Conservation (phyloP, 2,797 vertebrate species). For the Perodicticus potto region DNA sequence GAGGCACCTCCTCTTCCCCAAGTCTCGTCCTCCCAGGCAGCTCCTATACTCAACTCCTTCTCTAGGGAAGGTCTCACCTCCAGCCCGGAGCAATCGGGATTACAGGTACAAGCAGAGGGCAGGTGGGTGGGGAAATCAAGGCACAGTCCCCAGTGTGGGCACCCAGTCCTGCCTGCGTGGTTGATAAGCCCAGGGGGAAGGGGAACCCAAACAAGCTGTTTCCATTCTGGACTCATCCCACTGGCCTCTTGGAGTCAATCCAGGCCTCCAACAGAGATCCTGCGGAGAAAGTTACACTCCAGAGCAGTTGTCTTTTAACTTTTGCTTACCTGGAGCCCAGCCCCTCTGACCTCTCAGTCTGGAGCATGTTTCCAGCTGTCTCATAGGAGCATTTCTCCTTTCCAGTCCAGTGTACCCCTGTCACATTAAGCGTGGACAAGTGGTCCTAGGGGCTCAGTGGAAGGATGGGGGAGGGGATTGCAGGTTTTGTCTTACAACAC, state of each 20-base stretch:
- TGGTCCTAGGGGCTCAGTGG: neutral
- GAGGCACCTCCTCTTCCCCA: constrained; percentile 51
- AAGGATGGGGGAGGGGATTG: neutral
- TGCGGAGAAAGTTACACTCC: constrained; percentile 55
- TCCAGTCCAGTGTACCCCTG: neutral
- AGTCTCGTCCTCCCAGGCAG: constrained; percentile 16
- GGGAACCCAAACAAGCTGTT: neutral
- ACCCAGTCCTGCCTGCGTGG: neutral
- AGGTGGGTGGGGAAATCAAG: constrained; percentile 56
- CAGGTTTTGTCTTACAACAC: neutral
- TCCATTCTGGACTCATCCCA: neutral
- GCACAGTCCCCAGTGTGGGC: neutral
- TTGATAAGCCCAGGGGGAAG: neutral
- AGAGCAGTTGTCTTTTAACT: constrained; percentile 3
- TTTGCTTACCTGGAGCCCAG: neutral
- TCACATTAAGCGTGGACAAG: neutral
- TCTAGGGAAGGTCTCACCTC: constrained; percentile 68
- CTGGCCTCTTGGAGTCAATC: constrained; percentile 51
- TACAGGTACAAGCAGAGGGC: constrained; percentile 76
- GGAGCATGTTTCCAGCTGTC: neutral
- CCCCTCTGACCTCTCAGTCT: neutral
- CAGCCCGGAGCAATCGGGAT: constrained; percentile 62
- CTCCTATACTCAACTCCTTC: constrained; percentile 53
- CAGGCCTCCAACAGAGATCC: constrained; percentile 54
- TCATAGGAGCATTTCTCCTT: neutral